These are phyloP conservation scores for Drosophila navojoa DNA, from an alignment of 1,140 invertebrate species.

Conservation along the genomic window DNA sequence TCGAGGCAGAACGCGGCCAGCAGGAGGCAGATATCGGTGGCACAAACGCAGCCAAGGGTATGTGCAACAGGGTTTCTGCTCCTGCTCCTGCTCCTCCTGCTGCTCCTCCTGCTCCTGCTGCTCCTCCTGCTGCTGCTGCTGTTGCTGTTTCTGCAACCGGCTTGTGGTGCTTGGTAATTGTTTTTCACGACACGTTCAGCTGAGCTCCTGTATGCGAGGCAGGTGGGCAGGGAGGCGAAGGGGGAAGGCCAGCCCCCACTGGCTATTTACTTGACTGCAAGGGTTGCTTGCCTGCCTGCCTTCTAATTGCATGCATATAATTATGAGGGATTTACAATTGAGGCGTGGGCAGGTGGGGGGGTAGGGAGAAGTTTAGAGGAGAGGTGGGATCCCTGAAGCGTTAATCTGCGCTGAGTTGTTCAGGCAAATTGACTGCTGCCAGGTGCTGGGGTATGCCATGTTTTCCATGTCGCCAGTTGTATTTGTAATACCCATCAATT, in stretches of 20 bases:
- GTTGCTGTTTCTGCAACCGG: background rate
- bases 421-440: constrained; percentile 53
- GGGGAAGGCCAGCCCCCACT: background rate
- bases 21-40: background rate
- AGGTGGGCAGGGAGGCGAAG: background rate
- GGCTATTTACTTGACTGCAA: constrained; percentile 38
- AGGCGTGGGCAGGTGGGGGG: constrained; percentile 6
- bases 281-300: constrained; percentile 5
- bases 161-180: constrained; percentile 66
- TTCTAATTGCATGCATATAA: constrained; percentile 63
- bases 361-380: background rate
- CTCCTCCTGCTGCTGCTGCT: too few species aligned
- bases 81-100: too few species aligned
- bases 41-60: background rate
- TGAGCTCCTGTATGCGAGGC: constrained; percentile 16
- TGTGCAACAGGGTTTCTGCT: too few species aligned
- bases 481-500: constrained; percentile 35
- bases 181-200: constrained; percentile 56
- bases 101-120: too few species aligned
- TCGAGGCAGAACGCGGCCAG: background rate
- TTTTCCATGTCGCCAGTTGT: constrained; percentile 21
- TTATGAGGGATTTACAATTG: constrained; percentile 42
- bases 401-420: constrained; percentile 60
- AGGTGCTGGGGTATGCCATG: background rate
- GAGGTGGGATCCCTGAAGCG: constrained; percentile 26